Percentiles rank a stretch among this genome's conserved stretches.
phyloP scores from a whole-genome alignment of 2,888 invertebrate genomes.

The Callyntrura guangdongensis region DNA sequence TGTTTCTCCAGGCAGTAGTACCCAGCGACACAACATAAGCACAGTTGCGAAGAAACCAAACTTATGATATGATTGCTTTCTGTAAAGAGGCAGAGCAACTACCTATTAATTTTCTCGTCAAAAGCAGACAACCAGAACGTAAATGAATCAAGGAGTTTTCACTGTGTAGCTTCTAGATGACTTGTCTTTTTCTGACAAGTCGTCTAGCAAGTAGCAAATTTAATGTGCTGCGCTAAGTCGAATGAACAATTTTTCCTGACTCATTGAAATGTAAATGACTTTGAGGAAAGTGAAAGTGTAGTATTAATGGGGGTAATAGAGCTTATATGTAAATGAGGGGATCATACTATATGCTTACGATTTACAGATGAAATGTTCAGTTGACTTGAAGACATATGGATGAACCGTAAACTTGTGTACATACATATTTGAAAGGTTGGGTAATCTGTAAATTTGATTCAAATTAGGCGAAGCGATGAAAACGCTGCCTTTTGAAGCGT shows the following conservation, averaged over 20 bases:
- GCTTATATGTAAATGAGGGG: background rate
- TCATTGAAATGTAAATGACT: conserved; percentile 48
- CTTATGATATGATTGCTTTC: conserved; percentile 8
- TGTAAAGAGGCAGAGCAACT: background rate
- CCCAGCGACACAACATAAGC: background rate
- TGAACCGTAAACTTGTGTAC: too few species aligned
- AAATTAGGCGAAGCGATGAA: too few species aligned
- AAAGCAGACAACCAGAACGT: background rate
- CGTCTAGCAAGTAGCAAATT: too few species aligned
- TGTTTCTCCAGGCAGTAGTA: background rate
- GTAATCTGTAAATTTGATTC: too few species aligned
- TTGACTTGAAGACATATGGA: too few species aligned
- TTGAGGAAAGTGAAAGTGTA: conserved; percentile 20
- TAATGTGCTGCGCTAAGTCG: too few species aligned
- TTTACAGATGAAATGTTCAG: too few species aligned
- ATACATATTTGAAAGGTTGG: too few species aligned
- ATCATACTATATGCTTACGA: background rate
- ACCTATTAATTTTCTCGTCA: conserved; percentile 26
- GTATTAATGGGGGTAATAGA: conserved; percentile 16
- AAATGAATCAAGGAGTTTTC: conserved; percentile 7
- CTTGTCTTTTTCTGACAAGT: background rate
- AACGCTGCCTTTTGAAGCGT: too few species aligned
- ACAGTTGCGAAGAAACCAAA: background rate
- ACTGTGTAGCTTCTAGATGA: background rate
- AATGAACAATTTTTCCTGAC: conserved; percentile 26